Base-by-base conservation (phyloP, 2,113 vertebrate species). In the Corynorhinus townsendii region DNA sequence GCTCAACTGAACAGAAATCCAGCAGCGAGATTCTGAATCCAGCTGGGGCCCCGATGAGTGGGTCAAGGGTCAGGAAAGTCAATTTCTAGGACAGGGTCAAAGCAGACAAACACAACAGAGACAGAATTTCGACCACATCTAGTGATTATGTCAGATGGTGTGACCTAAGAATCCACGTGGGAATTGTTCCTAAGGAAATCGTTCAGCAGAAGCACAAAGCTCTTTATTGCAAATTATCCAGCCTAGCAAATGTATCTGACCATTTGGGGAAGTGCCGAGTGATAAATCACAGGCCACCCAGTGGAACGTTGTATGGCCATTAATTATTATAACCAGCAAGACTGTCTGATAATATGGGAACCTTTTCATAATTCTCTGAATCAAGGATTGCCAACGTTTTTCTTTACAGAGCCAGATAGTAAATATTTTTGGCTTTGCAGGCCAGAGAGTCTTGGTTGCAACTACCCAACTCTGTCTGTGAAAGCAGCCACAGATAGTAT, bases 291-390 rank as follows among this genome's bases (percentile, higher is more conserved):
- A 75, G 62, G 66, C 17, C 40, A 69, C 30, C 47, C 26, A 62
- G 2, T 62, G 8, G 20, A 79, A 9, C 28, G 15, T 38, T 45
- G 26, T 59, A 1, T 38, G 79, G 20, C n/a, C 35, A 76, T 83
- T 73, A 54, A 92, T 96, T 94, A 72, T 90, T 90, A 86, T 49
- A 96, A 79, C 68, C 40, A 52, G 56, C 28, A 66, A 95, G 49
- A 89, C 43, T 66, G 19, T 64, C 33, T 56, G 66, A 85, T 71
- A 49, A 80, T 35, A 43, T 69, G 28, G 35, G 24, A 91, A 45
- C 10, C 35, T 75, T 92, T 82, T 89, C 17, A 56, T 56, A 94
- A 86, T 52, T 45, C 14, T 90, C 59, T 62, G 45, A 90, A 80
- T 88, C 20, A 73, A 77, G 28, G 28, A 17, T 68, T 92, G 73